A percentile compares a stretch with the other conserved stretches of the same genome.
Evolutionary conservation across 2,888 invertebrate genomes (phyloP).

Genomic region (Ypsolopha sequella): DNA sequence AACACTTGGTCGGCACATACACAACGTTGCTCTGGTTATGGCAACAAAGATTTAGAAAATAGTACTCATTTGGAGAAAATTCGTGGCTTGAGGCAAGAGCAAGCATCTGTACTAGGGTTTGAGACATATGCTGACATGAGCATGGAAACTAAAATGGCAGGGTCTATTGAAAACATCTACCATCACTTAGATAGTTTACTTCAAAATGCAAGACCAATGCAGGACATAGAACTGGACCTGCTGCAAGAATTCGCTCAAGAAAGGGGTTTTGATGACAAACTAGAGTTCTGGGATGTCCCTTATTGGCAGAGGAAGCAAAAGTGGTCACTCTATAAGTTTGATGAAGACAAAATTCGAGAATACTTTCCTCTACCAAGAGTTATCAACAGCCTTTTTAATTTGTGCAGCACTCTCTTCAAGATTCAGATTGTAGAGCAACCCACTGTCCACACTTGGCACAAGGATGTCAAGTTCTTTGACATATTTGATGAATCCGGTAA

Average conservation of each 20-base stretch:
- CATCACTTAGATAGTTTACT: constrained; percentile 76
- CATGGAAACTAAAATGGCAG: constrained; percentile 95
- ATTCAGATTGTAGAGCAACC: constrained; percentile 78
- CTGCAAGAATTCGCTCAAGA: constrained; percentile 80
- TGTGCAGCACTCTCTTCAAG: constrained; percentile 83
- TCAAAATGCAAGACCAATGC: constrained; percentile 78
- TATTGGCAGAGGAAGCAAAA: constrained; percentile 89
- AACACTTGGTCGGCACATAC: constrained; percentile 88
- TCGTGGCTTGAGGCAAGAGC: constrained; percentile 74
- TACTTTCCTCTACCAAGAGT: constrained; percentile 89
- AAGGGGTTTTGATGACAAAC: constrained; percentile 76
- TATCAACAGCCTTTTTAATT: constrained; percentile 80
- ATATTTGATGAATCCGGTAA: constrained; percentile 77
- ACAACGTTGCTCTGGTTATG: constrained; percentile 75
- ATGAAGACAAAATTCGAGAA: constrained; percentile 79
- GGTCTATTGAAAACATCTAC: constrained; percentile 79
- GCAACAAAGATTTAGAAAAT: constrained; percentile 76
- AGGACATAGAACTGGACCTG: constrained; percentile 79
- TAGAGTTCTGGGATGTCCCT: constrained; percentile 88
- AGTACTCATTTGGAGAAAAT: constrained; percentile 85
- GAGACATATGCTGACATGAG: constrained; percentile 86
- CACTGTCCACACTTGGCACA: constrained; percentile 84
- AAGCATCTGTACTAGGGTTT: constrained; percentile 85
- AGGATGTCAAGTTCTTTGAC: constrained; percentile 86
- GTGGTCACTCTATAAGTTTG: constrained; percentile 73